Evolutionary conservation across 2,888 invertebrate genomes (phyloP), one percentile per base, ranked within the genome.

Genomic region (Microplitis deprimator): DNA sequence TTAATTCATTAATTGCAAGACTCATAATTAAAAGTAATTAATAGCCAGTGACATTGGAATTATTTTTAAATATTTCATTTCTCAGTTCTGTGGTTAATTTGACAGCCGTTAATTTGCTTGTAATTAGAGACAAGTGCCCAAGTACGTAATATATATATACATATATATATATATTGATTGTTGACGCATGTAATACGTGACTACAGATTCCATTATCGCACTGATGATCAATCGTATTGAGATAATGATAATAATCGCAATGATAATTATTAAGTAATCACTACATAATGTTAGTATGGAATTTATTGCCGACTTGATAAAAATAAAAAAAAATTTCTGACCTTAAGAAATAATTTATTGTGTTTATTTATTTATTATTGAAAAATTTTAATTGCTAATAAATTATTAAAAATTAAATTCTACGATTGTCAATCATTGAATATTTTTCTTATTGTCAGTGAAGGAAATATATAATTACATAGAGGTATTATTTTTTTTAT

Each of bases 171-270:
- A 50, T 50, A 50, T 50, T 50, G 50, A 13, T 13, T 50, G 64
- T 29, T 29, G 29, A 29, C 29, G 29, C 29, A 29, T 64, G 73
- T 74, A 76, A 78, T 74, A 71, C 72, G 40, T 60, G 75, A 69
- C 17, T n/a, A 29, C 29, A 29, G 59, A 76, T 50, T 68, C 67
- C 61, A 62, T 75, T 41, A 65, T 70, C 16, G 72, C 61, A 71
- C 60, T 20, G 77, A 73, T 72, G 68, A 79, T 79, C 75, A 77
- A 78, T 70, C 39, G 67, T 39, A 67, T 67, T 67, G 13, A 20
- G 75, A 71, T 76, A 74, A 80, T 77, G 65, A 75, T 75, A 68
- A 76, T 75, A 77, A 79, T 76, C 76, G 60, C 73, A 62, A 29
- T 68, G 72, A n/a, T 69, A 68, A 75, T 75, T 75, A 75, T 61